Evolutionary conservation across 2,797 vertebrate species (phyloP).

Genomic region (Podargus strigoides): DNA sequence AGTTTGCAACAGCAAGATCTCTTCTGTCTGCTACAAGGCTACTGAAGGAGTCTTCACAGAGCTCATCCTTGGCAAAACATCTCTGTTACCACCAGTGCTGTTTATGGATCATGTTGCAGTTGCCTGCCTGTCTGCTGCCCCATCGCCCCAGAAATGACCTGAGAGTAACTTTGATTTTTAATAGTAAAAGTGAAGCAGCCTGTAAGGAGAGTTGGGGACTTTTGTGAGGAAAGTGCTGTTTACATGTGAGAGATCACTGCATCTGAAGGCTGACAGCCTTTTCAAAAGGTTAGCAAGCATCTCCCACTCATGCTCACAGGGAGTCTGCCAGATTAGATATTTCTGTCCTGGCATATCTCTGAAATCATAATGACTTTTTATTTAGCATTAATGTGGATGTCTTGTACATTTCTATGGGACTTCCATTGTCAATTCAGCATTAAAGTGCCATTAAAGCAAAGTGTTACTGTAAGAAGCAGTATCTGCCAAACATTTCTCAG

Average conservation of each 20-base stretch:
- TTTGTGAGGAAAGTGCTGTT: background rate
- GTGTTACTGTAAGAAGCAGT: slow-evolving; percentile 75
- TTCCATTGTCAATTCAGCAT: slow-evolving; percentile 69
- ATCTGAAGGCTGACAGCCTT: background rate
- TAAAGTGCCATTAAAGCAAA: slow-evolving; percentile 72
- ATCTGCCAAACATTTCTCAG: slow-evolving; percentile 74
- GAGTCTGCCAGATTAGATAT: background rate
- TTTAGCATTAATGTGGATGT: slow-evolving; percentile 59
- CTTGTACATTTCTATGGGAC: slow-evolving; percentile 37
- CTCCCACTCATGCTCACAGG: background rate
- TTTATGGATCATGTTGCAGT: background rate
- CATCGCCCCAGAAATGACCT: background rate
- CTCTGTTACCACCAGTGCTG: background rate
- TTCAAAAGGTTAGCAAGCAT: background rate
- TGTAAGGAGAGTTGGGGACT: background rate
- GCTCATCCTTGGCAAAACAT: background rate
- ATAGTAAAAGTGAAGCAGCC: background rate
- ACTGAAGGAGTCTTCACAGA: background rate
- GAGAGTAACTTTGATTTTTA: background rate
- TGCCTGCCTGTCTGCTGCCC: slow-evolving; percentile 37
- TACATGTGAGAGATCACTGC: background rate
- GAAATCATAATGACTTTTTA: slow-evolving; percentile 61
- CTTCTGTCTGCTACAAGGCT: background rate
- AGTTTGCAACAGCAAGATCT: background rate
- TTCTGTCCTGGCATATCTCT: slow-evolving; percentile 43